These are phyloP conservation scores for Ectropis grisescens DNA, from an alignment of 1,140 invertebrate species.

Conservation along the genomic window DNA sequence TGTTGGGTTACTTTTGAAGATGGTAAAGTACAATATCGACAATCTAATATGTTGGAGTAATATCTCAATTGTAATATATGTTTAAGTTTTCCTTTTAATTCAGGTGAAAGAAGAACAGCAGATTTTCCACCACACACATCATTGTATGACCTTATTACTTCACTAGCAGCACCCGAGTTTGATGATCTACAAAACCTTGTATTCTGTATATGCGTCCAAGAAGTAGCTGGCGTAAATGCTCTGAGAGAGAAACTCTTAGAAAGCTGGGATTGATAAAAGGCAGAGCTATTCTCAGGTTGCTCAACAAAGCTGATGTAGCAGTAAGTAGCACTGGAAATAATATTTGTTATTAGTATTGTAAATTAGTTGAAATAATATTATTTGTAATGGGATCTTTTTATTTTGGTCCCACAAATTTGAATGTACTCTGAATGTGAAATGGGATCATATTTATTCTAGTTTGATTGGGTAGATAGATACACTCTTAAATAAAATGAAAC, in stretches of 20 bases:
- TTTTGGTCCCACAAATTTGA: too few species aligned
- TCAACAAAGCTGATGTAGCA: conserved; percentile 63
- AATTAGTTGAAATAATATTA: too few species aligned
- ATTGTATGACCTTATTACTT: conserved; percentile 75
- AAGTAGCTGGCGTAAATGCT: conserved; percentile 77
- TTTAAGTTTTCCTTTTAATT: too few species aligned
- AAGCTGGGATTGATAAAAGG: conserved; percentile 82
- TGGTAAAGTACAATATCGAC: too few species aligned
- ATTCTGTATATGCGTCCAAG: conserved; percentile 86
- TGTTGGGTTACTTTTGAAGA: conserved; percentile 81
- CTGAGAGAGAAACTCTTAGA: conserved; percentile 78
- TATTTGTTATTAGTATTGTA: too few species aligned
- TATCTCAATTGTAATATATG: too few species aligned
- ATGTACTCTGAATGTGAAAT: too few species aligned
- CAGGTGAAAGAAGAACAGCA: conserved; percentile 54
- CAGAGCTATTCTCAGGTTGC: conserved; percentile 78
- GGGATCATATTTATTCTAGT: too few species aligned
- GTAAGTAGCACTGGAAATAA: conserved; percentile 15
- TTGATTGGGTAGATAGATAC: too few species aligned
- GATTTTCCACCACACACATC: conserved; percentile 70
- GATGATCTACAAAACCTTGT: conserved; percentile 73
- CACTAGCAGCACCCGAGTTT: conserved; percentile 70
- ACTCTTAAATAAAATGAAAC: too few species aligned
- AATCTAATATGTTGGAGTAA: too few species aligned
- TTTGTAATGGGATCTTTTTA: too few species aligned